A percentile compares a stretch with the other conserved stretches of the same genome.
Evolutionary conservation across 1,140 invertebrate genomes (phyloP).

Genomic region (Vanessa atalanta): DNA sequence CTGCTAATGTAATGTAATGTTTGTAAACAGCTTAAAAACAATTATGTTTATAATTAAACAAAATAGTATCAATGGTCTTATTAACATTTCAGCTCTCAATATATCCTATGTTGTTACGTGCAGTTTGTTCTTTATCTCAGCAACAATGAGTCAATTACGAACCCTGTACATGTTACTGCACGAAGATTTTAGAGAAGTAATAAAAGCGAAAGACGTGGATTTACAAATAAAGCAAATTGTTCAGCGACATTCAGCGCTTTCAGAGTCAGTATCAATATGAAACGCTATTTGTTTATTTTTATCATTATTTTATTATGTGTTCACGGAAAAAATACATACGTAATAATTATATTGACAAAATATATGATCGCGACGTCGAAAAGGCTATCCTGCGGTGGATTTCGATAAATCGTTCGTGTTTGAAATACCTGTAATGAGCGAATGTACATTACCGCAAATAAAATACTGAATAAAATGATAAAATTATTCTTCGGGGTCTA

Average conservation of each 20-base stretch:
- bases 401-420: slow-evolving; percentile 6
- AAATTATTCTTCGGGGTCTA: slow-evolving; percentile 12
- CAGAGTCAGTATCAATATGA: slow-evolving; percentile 23
- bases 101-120: slow-evolving; percentile 27
- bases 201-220: slow-evolving; percentile 19
- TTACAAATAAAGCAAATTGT: slow-evolving; percentile 28
- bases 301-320: no score
- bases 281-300: not conserved
- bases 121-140: slow-evolving; percentile 29
- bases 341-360: not conserved
- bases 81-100: slow-evolving; percentile 29
- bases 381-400: slow-evolving; percentile 4
- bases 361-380: slow-evolving; percentile 2
- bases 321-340: no score
- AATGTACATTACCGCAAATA: slow-evolving; percentile 11
- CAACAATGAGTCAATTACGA: slow-evolving; percentile 33
- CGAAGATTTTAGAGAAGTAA: slow-evolving; percentile 35
- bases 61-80: not conserved
- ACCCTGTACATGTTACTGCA: slow-evolving; percentile 36
- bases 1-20: no score
- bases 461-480: slow-evolving; percentile 8
- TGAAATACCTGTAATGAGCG: slow-evolving; percentile 5
- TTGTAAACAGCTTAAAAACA: no score
- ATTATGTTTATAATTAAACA: no score
- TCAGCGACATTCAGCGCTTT: slow-evolving; percentile 28